Evolutionary conservation across 2,113 vertebrate genomes (phyloP).

Genomic region (Gymnocephalus cernua): DNA sequence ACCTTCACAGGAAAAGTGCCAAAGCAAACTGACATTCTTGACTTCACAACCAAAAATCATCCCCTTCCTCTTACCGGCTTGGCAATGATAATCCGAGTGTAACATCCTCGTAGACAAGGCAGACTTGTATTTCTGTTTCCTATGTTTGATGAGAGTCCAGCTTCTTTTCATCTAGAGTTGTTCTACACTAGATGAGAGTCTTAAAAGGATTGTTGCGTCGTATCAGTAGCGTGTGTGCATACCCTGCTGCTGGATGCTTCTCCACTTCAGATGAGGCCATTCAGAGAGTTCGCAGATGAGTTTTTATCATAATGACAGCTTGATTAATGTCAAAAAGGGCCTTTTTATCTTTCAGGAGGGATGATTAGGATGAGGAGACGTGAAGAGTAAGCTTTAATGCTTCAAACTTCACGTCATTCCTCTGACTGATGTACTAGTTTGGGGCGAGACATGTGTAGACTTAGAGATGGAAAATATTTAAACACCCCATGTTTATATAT

Average conservation of each 20-base stretch:
- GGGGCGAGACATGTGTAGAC: conserved; percentile 5
- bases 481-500: conserved; percentile 62
- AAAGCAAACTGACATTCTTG: conserved; percentile 67
- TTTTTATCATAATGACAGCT: conserved; percentile 18
- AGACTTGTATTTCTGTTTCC: conserved; percentile 37
- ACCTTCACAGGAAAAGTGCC: conserved; percentile 65
- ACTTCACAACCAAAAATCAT: conserved; percentile 19
- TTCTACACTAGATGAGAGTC: conserved; percentile 53
- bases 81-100: conserved; percentile 60
- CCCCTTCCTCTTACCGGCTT: conserved; percentile 37
- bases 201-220: conserved; percentile 79
- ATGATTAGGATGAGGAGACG: background rate
- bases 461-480: conserved; percentile 30
- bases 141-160: conserved; percentile 40
- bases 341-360: conserved; percentile 5
- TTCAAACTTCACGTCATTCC: conserved; percentile 5
- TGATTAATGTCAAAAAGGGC: conserved; percentile 11
- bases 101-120: conserved; percentile 49
- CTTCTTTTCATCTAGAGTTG: conserved; percentile 32
- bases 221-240: conserved; percentile 36
- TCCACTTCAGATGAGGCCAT: conserved; percentile 41
- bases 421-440: conserved; percentile 6
- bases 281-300: conserved; percentile 14
- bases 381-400: conserved; percentile 3
- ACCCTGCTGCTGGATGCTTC: conserved; percentile 46